These are phyloP conservation scores for Tachysurus fulvidraco DNA, from an alignment of 2,113 vertebrate species.

Conservation along the genomic window DNA sequence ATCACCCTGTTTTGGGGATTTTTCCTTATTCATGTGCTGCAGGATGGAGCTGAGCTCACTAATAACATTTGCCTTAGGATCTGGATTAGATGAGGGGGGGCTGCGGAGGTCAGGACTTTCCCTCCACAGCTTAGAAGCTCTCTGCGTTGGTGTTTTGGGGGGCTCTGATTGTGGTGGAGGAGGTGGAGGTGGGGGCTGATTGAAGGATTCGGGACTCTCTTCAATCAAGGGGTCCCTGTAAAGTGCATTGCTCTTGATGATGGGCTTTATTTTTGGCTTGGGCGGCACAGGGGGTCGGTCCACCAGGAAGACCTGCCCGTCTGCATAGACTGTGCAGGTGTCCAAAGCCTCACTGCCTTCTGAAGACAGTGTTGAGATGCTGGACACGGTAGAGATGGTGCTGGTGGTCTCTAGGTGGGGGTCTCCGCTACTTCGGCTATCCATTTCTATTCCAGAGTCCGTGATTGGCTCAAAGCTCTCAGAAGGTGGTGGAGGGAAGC, in stretches of 20 bases:
- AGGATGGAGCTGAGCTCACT: conserved; percentile 96
- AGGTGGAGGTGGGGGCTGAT: conserved; percentile 80
- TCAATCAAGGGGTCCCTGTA: conserved; percentile 88
- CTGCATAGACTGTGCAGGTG: conserved; percentile 90
- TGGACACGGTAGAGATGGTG: conserved; percentile 93
- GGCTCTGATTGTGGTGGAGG: conserved; percentile 78
- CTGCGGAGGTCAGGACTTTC: conserved; percentile 85
- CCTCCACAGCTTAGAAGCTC: conserved; percentile 94
- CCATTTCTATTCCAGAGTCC: conserved; percentile 92
- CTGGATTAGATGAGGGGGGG: conserved; percentile 80
- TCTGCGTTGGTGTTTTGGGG: conserved; percentile 81
- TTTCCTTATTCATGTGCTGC: conserved; percentile 94
- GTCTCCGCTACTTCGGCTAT: conserved; percentile 91
- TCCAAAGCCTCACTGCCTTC: conserved; percentile 90
- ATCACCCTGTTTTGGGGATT: conserved; percentile 84
- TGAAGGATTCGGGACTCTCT: conserved; percentile 84
- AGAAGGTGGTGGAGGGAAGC: conserved; percentile 80
- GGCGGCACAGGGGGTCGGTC: conserved; percentile 96
- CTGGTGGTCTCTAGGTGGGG: conserved; percentile 95
- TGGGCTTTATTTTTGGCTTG: conserved; percentile 94
- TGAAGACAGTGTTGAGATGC: conserved; percentile 95
- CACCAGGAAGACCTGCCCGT: conserved; percentile 87
- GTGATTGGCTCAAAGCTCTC: conserved; percentile 83
- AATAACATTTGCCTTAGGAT: conserved; percentile 92
- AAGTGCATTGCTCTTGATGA: conserved; percentile 87